These are phyloP conservation scores for Lepilemur septentrionalis DNA, from an alignment of 2,797 vertebrate species.

Conservation along the genomic window DNA sequence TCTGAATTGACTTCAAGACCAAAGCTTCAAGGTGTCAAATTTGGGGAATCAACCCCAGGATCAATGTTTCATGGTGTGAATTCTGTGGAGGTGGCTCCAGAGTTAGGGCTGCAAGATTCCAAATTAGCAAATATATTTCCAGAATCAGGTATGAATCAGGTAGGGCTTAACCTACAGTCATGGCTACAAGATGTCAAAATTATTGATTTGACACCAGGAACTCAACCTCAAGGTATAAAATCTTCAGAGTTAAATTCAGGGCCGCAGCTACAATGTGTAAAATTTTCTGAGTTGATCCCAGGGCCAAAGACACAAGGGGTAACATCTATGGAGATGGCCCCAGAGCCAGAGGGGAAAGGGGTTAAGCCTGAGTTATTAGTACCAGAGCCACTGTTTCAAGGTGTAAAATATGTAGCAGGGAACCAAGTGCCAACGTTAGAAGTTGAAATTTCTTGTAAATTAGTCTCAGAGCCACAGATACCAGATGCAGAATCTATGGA, in stretches of 20 bases:
- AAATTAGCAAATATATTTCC: background rate
- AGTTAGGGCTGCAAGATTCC: constrained; percentile 17
- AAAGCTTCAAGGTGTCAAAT: constrained; percentile 50
- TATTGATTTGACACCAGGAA: constrained; percentile 13
- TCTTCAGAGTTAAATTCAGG: constrained; percentile 36
- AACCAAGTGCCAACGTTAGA: background rate
- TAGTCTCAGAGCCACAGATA: constrained; percentile 17
- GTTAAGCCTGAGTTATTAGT: constrained; percentile 21
- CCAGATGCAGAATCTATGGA: background rate
- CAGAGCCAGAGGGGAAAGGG: background rate
- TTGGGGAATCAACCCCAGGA: background rate
- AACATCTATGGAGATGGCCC: background rate
- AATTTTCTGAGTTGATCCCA: constrained; percentile 21
- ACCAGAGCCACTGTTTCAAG: constrained; percentile 19
- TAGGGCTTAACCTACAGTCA: background rate
- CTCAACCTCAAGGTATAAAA: background rate
- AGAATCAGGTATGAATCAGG: constrained; percentile 14
- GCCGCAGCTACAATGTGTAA: constrained; percentile 8
- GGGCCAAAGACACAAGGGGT: background rate
- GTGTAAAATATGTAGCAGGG: background rate
- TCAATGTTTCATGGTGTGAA: background rate
- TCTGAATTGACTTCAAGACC: background rate
- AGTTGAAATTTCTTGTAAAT: background rate
- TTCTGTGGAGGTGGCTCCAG: background rate
- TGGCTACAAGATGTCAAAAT: constrained; percentile 24